Conservation (phyloP, 2,113 vertebrate genomes). For the Brevimyrus niger region DNA sequence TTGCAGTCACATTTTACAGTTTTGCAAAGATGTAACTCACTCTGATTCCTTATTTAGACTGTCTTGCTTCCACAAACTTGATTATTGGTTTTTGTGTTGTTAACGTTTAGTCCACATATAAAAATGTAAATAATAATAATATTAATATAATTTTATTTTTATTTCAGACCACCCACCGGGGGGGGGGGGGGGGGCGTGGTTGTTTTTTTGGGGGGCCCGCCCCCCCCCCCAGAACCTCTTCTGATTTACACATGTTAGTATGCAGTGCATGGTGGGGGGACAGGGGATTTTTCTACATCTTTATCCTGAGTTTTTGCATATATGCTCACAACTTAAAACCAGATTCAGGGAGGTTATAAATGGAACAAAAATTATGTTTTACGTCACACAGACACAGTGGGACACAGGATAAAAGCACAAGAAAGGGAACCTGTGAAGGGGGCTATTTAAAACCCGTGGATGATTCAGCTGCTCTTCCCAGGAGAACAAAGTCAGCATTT, state of each 20-base stretch:
- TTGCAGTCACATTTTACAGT: background rate
- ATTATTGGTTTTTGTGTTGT: background rate
- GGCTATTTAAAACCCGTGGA: background rate
- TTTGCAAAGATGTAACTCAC: background rate
- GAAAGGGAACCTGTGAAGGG: background rate
- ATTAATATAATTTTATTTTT: background rate
- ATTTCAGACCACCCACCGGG: background rate
- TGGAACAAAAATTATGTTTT: background rate
- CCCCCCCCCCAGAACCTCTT: too few relatives aligned
- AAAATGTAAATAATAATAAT: background rate
- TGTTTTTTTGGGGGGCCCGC: too few relatives aligned
- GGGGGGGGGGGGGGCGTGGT: too few relatives aligned
- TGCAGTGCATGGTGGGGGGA: background rate
- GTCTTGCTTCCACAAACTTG: background rate
- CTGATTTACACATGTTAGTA: background rate
- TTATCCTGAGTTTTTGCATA: background rate
- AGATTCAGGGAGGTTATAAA: background rate
- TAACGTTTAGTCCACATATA: background rate
- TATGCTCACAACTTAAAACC: background rate
- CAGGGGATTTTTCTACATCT: background rate
- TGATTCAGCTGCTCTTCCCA: background rate
- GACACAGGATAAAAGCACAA: background rate
- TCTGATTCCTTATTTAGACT: background rate
- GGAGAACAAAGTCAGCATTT: background rate
- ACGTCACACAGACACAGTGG: background rate